A percentile compares a stretch with the other conserved stretches of the same genome.
Evolutionary conservation across 2,113 vertebrate species (phyloP).

Genomic region (Toxostoma redivivum): DNA sequence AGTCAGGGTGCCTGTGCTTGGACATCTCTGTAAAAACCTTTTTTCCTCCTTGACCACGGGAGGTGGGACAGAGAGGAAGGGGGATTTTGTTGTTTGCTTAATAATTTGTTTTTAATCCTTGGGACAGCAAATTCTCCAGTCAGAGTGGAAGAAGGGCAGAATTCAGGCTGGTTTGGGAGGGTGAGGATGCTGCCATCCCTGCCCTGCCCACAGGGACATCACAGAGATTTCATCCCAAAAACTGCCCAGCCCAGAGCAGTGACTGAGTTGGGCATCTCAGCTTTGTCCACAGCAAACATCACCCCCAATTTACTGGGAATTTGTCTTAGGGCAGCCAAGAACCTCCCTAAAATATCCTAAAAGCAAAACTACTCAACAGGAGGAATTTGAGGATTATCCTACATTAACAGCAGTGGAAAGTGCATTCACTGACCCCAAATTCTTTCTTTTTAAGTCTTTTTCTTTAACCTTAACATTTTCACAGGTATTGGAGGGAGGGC

Average conservation of each 20-base stretch:
- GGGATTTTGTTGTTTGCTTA: not conserved
- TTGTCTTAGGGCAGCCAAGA: not conserved
- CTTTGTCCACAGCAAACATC: not conserved
- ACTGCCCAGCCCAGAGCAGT: not conserved
- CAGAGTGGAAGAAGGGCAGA: not conserved
- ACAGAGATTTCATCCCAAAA: not conserved
- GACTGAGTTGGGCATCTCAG: not conserved
- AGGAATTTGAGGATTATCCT: not conserved
- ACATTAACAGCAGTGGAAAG: not conserved
- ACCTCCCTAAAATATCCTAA: not conserved
- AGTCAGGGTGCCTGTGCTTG: not conserved
- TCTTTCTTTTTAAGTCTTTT: not conserved
- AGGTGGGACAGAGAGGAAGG: not conserved
- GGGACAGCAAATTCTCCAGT: not conserved
- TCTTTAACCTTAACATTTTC: not conserved
- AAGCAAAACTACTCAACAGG: not conserved
- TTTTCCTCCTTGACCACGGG: not conserved
- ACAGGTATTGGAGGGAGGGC: not conserved
- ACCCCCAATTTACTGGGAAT: not conserved
- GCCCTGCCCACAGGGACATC: not conserved
- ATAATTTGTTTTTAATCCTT: not conserved
- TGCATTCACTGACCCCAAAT: not conserved
- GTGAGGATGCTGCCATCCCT: not conserved
- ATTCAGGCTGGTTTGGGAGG: not conserved
- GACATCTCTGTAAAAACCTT: not conserved